Conservation (phyloP, 1,140 invertebrate genomes). For the Caerostris darwini region DNA sequence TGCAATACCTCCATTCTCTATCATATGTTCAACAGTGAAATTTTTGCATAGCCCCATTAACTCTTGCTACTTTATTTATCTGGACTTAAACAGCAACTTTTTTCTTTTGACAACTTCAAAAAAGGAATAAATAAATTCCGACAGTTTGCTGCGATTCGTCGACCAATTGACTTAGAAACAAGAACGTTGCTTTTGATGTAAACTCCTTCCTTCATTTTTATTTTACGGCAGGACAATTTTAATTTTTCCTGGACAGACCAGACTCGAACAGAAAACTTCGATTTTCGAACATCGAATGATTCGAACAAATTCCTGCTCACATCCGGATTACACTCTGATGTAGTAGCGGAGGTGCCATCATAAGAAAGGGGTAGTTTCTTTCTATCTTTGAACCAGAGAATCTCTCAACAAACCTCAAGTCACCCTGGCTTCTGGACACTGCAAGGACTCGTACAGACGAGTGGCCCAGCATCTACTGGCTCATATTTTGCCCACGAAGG, state of each 20-base stretch:
- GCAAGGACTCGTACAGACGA: constrained; percentile 57
- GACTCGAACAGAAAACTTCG: no score
- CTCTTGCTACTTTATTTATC: background rate
- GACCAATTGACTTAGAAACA: no score
- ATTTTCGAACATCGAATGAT: background rate
- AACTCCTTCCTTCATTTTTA: no score
- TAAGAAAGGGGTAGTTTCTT: background rate
- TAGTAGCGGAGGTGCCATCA: background rate
- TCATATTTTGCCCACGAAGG: constrained; percentile 65
- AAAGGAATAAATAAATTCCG: no score
- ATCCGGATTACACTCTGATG: background rate
- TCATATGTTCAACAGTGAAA: background rate
- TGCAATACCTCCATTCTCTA: background rate
- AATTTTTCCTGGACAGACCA: no score
- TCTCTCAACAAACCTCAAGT: background rate
- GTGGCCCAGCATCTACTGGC: constrained; percentile 71
- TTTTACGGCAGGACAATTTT: no score
- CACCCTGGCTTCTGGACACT: constrained; percentile 66
- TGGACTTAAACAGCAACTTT: background rate
- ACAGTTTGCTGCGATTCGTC: no score
- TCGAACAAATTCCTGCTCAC: background rate
- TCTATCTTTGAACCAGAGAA: background rate
- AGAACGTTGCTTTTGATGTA: no score
- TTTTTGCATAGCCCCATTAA: background rate
- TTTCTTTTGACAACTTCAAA: no score